Evolutionary conservation across 1,140 invertebrate genomes (phyloP).

Genomic region (Sogatella furcifera): DNA sequence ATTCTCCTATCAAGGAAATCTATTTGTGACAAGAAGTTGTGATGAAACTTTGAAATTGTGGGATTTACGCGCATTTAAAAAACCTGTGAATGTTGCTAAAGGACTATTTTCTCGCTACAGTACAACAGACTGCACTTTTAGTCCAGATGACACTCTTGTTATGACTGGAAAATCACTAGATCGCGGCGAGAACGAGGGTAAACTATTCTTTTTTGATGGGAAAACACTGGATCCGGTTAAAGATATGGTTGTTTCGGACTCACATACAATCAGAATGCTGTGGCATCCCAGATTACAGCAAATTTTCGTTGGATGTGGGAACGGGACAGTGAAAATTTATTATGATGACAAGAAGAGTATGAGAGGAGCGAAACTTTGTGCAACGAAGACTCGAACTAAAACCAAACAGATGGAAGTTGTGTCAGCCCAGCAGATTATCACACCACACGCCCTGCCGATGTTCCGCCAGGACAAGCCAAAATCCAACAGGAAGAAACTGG

Average conservation of each 20-base stretch:
- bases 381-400: slow-evolving; percentile 67
- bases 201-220: slow-evolving; percentile 71
- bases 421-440: slow-evolving; percentile 88
- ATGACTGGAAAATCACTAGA: slow-evolving; percentile 78
- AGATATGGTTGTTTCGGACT: slow-evolving; percentile 61
- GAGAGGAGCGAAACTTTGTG: slow-evolving; percentile 84
- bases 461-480: slow-evolving; percentile 88
- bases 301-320: slow-evolving; percentile 84
- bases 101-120: slow-evolving; percentile 60
- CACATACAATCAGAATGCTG: slow-evolving; percentile 75
- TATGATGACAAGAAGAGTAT: slow-evolving; percentile 81
- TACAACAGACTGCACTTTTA: slow-evolving; percentile 55
- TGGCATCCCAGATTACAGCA: slow-evolving; percentile 99
- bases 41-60: slow-evolving; percentile 94
- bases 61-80: slow-evolving; percentile 80
- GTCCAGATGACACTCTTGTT: slow-evolving; percentile 83
- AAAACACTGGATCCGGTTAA: slow-evolving; percentile 65
- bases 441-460: slow-evolving; percentile 90
- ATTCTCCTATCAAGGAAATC: slow-evolving; percentile 80
- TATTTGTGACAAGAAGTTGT: slow-evolving; percentile 70
- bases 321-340: slow-evolving; percentile 81
- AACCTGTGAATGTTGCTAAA: slow-evolving; percentile 53
- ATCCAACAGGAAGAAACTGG: slow-evolving; percentile 81
- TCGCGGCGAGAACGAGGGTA: slow-evolving; percentile 57
- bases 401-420: slow-evolving; percentile 76